Evolutionary conservation across 2,888 invertebrate species (phyloP), one percentile per base, ranked within the genome.

Genomic region (Auanema sp.): DNA sequence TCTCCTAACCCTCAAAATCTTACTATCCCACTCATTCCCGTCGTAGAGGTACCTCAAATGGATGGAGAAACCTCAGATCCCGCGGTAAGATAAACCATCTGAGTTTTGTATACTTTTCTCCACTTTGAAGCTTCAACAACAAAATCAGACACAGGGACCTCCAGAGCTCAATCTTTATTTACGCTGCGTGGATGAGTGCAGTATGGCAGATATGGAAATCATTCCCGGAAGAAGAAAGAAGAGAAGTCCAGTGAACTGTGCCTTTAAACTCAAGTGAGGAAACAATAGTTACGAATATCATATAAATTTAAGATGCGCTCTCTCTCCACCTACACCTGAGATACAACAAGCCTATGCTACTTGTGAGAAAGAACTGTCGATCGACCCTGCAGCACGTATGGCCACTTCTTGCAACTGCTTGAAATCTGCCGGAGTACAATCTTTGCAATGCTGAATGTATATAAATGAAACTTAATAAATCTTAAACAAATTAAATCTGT

Each of bases 161-260:
- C 68, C 71, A 18, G 73, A 78, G 43, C 65, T 79, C n/a, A 62
- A 73, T 24, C 77, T 79, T 54, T 81, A 75, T 60, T 68, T 81
- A 49, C 78, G 79, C 75, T 81, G 81, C 58, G 81, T 81, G 24
- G 81, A 81, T 52, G 72, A 80, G 51, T 81, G 81, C 59, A 67
- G 77, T 14, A 76, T 79, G 74, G 71, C 72, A 51, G 73, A 79
- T 47, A 69, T 73, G 71, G 73, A 73, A 8, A 25, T 67, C 58
- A 66, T 69, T 64, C 65, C 72, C 55, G 66, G 68, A 40, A 33
- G 63, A 63, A 59, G 70, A 66, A 68, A 75, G 66, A 72, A 76
- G 65, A 67, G 77, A 59, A 71, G 67, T 16, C 72, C 79, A 24
- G 69, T 78, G 47, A 79, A 76, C 42, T 80, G 80, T 58, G 80